Percentiles rank a stretch among this genome's conserved stretches.
These are phyloP conservation scores for Tolmerus cingulatus DNA, from an alignment of 2,888 invertebrate species.

Conservation along the genomic window DNA sequence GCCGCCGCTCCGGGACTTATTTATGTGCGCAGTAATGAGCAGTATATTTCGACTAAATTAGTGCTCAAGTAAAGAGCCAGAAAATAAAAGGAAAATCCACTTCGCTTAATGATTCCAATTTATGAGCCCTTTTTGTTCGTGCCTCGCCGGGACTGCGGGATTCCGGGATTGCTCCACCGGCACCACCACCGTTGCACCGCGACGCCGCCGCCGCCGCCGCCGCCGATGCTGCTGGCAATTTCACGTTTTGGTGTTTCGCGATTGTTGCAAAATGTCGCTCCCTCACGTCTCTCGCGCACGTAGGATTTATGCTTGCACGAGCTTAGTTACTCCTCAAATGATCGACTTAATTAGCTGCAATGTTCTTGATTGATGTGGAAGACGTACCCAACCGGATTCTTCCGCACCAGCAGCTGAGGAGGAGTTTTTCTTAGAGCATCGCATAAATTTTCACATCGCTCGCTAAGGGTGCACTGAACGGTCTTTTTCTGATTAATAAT, in stretches of 20 bases:
- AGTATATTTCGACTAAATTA: slow-evolving; percentile 46
- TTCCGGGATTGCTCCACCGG: slow-evolving; percentile 38
- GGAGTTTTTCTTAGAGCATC: not conserved
- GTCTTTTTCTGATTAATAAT: not conserved
- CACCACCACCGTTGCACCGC: not conserved
- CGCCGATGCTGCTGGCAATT: not conserved
- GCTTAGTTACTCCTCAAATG: slow-evolving; percentile 34
- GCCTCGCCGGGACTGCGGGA: not conserved
- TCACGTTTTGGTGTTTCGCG: slow-evolving; percentile 40
- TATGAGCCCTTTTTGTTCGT: slow-evolving; percentile 44
- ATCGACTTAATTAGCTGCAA: slow-evolving; percentile 47
- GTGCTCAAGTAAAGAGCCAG: slow-evolving; percentile 43
- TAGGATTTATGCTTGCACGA: slow-evolving; percentile 42
- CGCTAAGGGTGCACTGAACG: not conserved
- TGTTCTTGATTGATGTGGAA: slow-evolving; percentile 44
- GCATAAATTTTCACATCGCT: not conserved
- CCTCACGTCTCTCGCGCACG: slow-evolving; percentile 13
- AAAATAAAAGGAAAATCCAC: slow-evolving; percentile 44
- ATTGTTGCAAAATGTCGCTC: slow-evolving; percentile 41
- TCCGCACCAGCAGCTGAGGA: not conserved
- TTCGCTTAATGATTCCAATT: slow-evolving; percentile 45
- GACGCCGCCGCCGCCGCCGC: slow-evolving; percentile 24
- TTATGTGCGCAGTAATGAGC: slow-evolving; percentile 48
- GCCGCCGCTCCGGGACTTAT: slow-evolving; percentile 22
- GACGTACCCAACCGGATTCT: not conserved